Evolutionary conservation across 2,113 vertebrate genomes (phyloP).

Genomic region (Hystrix brachyura): DNA sequence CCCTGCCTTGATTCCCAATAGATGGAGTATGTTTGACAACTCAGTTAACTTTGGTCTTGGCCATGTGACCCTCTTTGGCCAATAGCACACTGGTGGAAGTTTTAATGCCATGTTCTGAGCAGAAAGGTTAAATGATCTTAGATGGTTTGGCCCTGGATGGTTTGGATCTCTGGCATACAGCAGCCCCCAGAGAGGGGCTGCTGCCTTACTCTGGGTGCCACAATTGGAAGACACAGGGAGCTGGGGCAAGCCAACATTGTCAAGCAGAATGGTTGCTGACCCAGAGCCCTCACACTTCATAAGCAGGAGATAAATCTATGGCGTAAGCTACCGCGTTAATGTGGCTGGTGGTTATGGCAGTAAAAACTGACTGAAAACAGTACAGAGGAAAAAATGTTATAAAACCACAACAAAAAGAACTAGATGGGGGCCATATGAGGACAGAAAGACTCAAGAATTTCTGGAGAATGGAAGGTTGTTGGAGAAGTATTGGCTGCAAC

Average conservation of each 20-base stretch:
- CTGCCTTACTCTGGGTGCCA: background rate
- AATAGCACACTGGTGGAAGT: background rate
- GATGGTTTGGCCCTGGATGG: background rate
- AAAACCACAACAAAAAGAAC: background rate
- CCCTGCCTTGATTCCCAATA: background rate
- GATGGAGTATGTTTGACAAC: background rate
- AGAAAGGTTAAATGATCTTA: background rate
- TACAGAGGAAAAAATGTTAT: background rate
- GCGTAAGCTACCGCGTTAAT: background rate
- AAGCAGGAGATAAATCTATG: background rate
- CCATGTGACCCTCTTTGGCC: background rate
- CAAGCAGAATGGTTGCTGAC: background rate
- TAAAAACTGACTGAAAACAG: constrained; percentile 19
- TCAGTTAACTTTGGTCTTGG: background rate
- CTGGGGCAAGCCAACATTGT: background rate
- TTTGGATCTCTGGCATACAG: background rate
- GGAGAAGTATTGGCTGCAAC: background rate
- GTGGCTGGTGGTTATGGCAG: background rate
- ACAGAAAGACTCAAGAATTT: background rate
- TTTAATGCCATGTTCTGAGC: background rate
- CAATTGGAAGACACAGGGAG: rapidly evolving
- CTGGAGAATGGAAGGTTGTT: background rate
- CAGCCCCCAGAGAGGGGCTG: background rate
- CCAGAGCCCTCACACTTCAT: background rate
- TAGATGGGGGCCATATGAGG: background rate